phyloP scores from a whole-genome alignment of 2,113 vertebrate genomes.

The Nothobranchius furzeri region DNA sequence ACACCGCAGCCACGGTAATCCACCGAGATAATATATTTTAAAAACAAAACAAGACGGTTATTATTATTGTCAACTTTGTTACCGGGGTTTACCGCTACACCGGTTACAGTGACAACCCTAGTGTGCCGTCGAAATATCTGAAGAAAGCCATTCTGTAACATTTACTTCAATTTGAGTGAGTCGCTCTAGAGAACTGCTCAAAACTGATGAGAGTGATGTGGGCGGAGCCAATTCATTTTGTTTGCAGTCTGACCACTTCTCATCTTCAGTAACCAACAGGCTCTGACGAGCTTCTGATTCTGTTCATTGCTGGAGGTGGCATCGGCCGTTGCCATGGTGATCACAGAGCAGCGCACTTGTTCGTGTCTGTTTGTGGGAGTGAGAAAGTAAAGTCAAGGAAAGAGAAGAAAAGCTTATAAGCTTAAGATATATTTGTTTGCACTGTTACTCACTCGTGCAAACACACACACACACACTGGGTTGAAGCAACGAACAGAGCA shows the following conservation, averaged over 20 bases:
- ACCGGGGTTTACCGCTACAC: too few relatives aligned
- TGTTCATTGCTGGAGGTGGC: slow-evolving; percentile 25
- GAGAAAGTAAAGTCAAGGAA: neutral
- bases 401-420: slow-evolving; percentile 7
- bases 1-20: too few relatives aligned
- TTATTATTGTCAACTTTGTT: too few relatives aligned
- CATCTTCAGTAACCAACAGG: slow-evolving; percentile 23
- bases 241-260: slow-evolving; percentile 26
- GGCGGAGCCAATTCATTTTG: slow-evolving; percentile 24
- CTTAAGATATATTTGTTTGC: slow-evolving; percentile 10
- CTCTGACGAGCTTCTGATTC: slow-evolving; percentile 22
- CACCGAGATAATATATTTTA: too few relatives aligned
- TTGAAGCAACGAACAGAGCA: slow-evolving; percentile 23
- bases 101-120: too few relatives aligned
- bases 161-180: neutral
- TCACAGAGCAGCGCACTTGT: slow-evolving; percentile 64
- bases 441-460: neutral
- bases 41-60: too few relatives aligned
- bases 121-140: too few relatives aligned
- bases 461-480: slow-evolving; percentile 3
- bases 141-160: neutral
- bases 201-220: neutral
- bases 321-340: slow-evolving; percentile 79
- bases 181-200: neutral
- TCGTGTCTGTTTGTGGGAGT: slow-evolving; percentile 46